Evolutionary conservation across 1,140 invertebrate genomes (phyloP).

Genomic region (Calephelis virginiensis): DNA sequence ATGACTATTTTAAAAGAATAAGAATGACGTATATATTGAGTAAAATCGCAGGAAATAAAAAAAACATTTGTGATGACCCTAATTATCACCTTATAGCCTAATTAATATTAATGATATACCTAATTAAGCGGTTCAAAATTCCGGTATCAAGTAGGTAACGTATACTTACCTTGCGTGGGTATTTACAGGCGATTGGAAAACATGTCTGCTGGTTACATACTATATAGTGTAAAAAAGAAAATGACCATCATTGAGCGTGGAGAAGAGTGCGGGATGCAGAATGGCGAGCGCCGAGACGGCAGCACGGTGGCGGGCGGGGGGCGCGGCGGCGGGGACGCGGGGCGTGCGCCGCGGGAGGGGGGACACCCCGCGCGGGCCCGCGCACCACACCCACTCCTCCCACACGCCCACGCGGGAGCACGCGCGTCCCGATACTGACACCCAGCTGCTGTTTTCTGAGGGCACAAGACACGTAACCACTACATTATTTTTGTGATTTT

Average conservation of each 20-base stretch:
- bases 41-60: too few relatives aligned
- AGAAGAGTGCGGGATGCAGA: constrained; percentile 38
- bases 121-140: too few relatives aligned
- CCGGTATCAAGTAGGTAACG: too few relatives aligned
- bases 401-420: constrained; percentile 45
- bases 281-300: constrained; percentile 38
- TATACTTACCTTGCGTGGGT: too few relatives aligned
- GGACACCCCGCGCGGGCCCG: constrained; percentile 34
- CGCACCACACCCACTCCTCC: constrained; percentile 57
- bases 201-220: too few relatives aligned
- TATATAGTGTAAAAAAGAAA: not conserved
- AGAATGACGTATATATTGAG: too few relatives aligned
- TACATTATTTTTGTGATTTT: not conserved
- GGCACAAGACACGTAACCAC: not conserved
- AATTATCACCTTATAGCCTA: too few relatives aligned
- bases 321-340: constrained; percentile 18
- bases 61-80: too few relatives aligned
- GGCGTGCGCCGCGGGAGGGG: constrained; percentile 41
- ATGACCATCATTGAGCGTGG: constrained; percentile 20
- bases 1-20: too few relatives aligned
- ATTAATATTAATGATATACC: too few relatives aligned
- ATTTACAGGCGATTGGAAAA: too few relatives aligned
- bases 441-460: constrained; percentile 28
- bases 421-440: constrained; percentile 30
- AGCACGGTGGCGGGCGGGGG: constrained; percentile 26